These are phyloP conservation scores for Bedellia somnulentella DNA, from an alignment of 2,888 invertebrate species.

Conservation along the genomic window DNA sequence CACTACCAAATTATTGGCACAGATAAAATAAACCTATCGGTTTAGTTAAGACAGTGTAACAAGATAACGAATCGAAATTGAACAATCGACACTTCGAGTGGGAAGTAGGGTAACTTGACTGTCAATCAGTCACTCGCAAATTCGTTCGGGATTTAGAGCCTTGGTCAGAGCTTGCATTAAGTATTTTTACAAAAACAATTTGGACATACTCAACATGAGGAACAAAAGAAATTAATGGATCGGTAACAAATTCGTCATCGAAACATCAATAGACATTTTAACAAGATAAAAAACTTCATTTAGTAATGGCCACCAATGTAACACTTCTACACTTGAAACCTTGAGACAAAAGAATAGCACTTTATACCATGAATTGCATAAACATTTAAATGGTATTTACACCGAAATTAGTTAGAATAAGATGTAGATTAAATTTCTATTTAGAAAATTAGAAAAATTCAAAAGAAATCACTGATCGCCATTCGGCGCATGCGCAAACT, in stretches of 20 bases:
- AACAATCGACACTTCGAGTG: background rate
- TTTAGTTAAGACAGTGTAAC: too few species aligned
- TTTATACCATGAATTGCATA: too few species aligned
- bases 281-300: slow-evolving; percentile 58
- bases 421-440: slow-evolving; percentile 47
- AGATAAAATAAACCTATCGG: too few species aligned
- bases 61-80: background rate
- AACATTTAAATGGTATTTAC: slow-evolving; percentile 23
- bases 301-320: slow-evolving; percentile 62
- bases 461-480: slow-evolving; percentile 59
- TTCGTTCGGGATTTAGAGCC: too few species aligned
- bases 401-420: slow-evolving; percentile 16
- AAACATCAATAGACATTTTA: slow-evolving; percentile 61
- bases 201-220: too few species aligned
- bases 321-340: slow-evolving; percentile 40
- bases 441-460: slow-evolving; percentile 51
- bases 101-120: too few species aligned
- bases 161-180: too few species aligned
- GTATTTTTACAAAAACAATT: too few species aligned
- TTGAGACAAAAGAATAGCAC: too few species aligned
- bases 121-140: too few species aligned
- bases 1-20: too few species aligned
- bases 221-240: too few species aligned
- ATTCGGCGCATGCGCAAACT: slow-evolving; percentile 63
- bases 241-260: slow-evolving; percentile 61